Conservation (phyloP, 2,797 vertebrate genomes). For the Pseudochirops cupreus region DNA sequence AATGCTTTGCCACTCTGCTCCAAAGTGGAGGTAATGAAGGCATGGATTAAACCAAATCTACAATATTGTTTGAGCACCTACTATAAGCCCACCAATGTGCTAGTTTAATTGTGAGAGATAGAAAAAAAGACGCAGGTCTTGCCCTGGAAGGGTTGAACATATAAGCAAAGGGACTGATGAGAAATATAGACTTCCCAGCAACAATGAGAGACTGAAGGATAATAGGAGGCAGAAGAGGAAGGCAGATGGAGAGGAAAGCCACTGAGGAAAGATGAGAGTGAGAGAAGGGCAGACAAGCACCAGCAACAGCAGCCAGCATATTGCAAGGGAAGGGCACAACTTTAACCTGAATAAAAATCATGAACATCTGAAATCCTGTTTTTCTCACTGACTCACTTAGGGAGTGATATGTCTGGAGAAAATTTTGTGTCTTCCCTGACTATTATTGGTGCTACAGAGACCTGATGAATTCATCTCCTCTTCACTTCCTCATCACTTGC, state of each 20-base stretch:
- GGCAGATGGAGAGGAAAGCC: no score
- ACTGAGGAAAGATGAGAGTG: neutral
- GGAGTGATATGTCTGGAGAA: neutral
- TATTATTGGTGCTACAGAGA: neutral
- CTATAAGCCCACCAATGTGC: no score
- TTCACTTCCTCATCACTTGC: neutral
- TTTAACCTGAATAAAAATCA: neutral
- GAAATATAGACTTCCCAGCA: neutral
- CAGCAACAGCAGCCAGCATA: neutral
- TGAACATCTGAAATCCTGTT: neutral
- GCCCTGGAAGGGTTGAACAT: neutral
- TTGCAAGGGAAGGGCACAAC: neutral
- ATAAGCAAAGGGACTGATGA: neutral
- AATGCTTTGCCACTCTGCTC: neutral
- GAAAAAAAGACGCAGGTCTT: neutral
- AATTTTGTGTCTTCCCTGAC: neutral
- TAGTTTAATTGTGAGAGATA: slow-evolving; percentile 6
- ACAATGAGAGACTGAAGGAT: neutral
- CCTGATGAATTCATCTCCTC: neutral
- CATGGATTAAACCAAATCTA: neutral
- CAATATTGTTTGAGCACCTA: neutral
- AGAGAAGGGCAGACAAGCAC: neutral
- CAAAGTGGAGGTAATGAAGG: neutral
- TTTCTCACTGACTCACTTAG: neutral
- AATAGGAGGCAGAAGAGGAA: neutral